Percentiles rank a stretch among this genome's conserved stretches.
phyloP scores from a whole-genome alignment of 2,113 vertebrate genomes.

The Pica pica region DNA sequence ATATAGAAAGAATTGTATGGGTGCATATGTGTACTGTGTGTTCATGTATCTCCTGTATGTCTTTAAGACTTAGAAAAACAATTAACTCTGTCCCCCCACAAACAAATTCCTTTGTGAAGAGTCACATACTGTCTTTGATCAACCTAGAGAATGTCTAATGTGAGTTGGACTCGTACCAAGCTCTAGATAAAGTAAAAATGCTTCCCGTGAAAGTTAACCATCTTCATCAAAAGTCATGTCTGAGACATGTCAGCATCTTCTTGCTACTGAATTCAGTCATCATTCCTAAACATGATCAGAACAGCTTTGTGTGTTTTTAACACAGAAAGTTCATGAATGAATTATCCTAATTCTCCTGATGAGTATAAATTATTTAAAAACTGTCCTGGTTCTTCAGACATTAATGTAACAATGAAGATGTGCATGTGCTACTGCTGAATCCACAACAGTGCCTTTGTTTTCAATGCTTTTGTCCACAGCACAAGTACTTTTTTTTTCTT shows the following conservation, averaged over 20 bases:
- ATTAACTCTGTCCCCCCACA: not conserved
- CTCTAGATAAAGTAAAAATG: not conserved
- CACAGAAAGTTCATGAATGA: not conserved
- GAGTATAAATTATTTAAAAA: not conserved
- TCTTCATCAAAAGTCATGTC: not conserved
- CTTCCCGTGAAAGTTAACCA: not conserved
- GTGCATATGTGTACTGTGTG: rapidly evolving
- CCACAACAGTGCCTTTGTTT: not conserved
- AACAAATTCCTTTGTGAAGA: not conserved
- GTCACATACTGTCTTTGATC: not conserved
- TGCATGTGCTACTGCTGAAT: not conserved
- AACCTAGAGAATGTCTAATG: not conserved
- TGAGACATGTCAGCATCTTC: not conserved
- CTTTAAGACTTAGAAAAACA: not conserved
- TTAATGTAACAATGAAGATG: rapidly evolving
- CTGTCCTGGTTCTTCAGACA: not conserved
- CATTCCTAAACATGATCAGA: not conserved
- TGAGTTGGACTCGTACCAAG: not conserved
- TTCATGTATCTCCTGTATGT: not conserved
- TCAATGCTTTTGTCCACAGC: not conserved
- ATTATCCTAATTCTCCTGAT: not conserved
- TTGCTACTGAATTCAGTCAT: not conserved
- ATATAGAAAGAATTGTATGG: not conserved
- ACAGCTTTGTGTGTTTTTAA: not conserved
- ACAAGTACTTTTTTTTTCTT: not conserved